Conservation (phyloP, 2,888 invertebrate genomes). For the Tortrix viridana region DNA sequence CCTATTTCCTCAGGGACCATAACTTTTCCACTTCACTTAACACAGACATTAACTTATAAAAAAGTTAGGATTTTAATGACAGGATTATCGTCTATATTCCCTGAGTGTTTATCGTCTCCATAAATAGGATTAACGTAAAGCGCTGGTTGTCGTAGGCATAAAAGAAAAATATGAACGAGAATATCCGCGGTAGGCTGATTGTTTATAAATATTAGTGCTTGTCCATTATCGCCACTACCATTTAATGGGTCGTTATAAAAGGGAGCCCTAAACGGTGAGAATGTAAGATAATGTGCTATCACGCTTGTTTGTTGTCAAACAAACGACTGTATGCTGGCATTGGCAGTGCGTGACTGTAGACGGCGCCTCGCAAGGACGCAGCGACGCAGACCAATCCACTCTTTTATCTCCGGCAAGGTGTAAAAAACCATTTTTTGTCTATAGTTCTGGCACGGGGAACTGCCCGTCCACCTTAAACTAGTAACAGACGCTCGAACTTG, state of each 20-base stretch:
- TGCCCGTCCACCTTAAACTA: conserved; percentile 11
- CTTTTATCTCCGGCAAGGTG: conserved; percentile 49
- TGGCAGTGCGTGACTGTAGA: conserved; percentile 62
- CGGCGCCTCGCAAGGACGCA: conserved; percentile 68
- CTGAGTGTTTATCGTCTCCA: too few species aligned
- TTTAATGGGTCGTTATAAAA: conserved; percentile 18
- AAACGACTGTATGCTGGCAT: conserved; percentile 63
- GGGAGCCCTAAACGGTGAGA: conserved; percentile 39
- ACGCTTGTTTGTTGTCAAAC: conserved; percentile 70
- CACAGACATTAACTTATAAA: too few species aligned
- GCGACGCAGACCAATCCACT: conserved; percentile 48
- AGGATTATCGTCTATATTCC: too few species aligned
- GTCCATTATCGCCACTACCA: conserved; percentile 7
- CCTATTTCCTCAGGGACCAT: too few species aligned
- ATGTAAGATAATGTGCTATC: conserved; percentile 48
- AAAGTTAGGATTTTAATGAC: too few species aligned
- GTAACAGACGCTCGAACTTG: too few species aligned
- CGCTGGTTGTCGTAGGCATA: too few species aligned
- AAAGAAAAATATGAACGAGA: too few species aligned
- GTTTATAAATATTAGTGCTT: conserved; percentile 28
- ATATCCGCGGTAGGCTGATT: conserved; percentile 7
- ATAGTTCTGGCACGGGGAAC: conserved; percentile 29
- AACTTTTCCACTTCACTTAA: too few species aligned
- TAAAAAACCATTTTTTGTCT: conserved; percentile 38
- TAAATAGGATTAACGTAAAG: too few species aligned